Evolutionary conservation across 2,797 vertebrate species (phyloP).

Genomic region (Helarctos malayanus): DNA sequence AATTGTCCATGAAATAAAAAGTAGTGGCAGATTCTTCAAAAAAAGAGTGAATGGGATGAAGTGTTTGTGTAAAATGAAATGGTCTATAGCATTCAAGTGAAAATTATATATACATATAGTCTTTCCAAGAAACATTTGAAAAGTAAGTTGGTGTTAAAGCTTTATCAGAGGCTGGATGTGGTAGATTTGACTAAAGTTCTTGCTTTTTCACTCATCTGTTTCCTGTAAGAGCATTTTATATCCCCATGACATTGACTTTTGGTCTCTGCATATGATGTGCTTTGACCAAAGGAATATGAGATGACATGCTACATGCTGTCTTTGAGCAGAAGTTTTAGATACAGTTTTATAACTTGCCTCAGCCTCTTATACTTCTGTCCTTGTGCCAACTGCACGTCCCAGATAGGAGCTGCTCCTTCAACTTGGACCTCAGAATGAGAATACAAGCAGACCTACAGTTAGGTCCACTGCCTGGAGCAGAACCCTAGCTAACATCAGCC

Average conservation of each 20-base stretch:
- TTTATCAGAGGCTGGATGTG: slow-evolving; percentile 7
- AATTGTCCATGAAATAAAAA: not conserved
- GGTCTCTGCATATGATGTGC: not conserved
- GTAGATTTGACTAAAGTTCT: slow-evolving; percentile 42
- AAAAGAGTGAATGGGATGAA: slow-evolving; percentile 31
- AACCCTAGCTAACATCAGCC: not conserved
- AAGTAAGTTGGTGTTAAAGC: slow-evolving; percentile 33
- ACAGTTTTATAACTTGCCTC: not conserved
- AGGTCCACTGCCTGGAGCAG: not conserved
- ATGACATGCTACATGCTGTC: not conserved
- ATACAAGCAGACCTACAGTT: not conserved
- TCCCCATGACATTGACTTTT: not conserved
- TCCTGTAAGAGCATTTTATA: not conserved
- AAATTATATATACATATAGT: not conserved
- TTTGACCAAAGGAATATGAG: slow-evolving; percentile 36
- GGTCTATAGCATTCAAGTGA: slow-evolving; percentile 35
- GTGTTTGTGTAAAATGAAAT: slow-evolving; percentile 43
- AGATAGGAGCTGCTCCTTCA: slow-evolving; percentile 39
- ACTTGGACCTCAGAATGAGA: not conserved
- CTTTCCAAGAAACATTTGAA: slow-evolving; percentile 41
- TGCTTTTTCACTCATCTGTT: slow-evolving; percentile 27
- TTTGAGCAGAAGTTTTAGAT: slow-evolving; percentile 39
- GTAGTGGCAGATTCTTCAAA: slow-evolving; percentile 15
- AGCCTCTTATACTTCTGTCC: not conserved
- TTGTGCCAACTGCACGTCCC: not conserved